Evolutionary conservation across 2,888 invertebrate genomes (phyloP).

Genomic region (Eurytoma californica): DNA sequence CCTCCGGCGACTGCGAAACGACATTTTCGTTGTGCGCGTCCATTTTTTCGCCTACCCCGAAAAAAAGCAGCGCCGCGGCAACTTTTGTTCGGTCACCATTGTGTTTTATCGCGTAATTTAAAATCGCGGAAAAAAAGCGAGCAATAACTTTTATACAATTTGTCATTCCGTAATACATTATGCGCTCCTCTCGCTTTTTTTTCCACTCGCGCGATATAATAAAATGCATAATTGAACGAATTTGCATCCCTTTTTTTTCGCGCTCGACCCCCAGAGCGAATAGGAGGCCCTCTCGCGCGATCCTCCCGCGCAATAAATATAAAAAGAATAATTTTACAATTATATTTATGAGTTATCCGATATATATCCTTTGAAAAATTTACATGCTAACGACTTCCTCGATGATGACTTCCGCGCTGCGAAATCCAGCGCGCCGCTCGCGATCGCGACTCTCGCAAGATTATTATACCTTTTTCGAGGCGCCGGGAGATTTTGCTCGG

Average conservation of each 20-base stretch:
- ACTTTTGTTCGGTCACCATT: conserved; percentile 56
- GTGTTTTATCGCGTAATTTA: conserved; percentile 57
- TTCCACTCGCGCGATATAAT: conserved; percentile 25
- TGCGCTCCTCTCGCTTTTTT: conserved; percentile 24
- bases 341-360: conserved; percentile 46
- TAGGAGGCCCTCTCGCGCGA: conserved; percentile 14
- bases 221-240: conserved; percentile 56
- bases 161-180: conserved; percentile 57
- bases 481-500: background rate
- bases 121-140: conserved; percentile 53
- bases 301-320: conserved; percentile 44
- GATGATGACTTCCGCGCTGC: conserved; percentile 9
- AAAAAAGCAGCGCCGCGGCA: conserved; percentile 28
- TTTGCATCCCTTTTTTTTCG: conserved; percentile 47
- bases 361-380: conserved; percentile 34
- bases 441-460: conserved; percentile 12
- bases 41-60: conserved; percentile 32
- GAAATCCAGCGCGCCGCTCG: conserved; percentile 22
- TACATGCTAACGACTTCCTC: conserved; percentile 43
- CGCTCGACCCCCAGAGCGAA: conserved; percentile 20
- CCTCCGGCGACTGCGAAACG: conserved; percentile 41
- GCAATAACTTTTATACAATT: conserved; percentile 57
- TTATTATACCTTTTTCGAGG: background rate
- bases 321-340: conserved; percentile 47
- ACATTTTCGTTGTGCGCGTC: conserved; percentile 11